Percentiles rank a stretch among this genome's conserved stretches.
Conservation (phyloP, 1,140 invertebrate species). For the Bradysia coprophila region DNA sequence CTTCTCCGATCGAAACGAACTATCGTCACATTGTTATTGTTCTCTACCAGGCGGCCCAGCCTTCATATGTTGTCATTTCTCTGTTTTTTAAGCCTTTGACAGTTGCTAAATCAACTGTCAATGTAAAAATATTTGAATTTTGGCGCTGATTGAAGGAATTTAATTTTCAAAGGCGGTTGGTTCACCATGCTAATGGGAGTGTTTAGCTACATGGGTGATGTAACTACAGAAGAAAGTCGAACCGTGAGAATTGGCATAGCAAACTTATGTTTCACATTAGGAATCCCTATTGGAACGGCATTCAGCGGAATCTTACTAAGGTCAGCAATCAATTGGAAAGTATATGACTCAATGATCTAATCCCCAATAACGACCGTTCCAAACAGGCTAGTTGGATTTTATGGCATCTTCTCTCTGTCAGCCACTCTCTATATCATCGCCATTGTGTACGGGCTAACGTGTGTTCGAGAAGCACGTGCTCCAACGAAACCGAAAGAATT, state of each 20-base stretch:
- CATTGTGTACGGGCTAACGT: conserved; percentile 42
- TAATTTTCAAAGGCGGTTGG: conserved; percentile 59
- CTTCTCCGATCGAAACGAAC: too few species aligned
- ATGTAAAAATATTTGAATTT: not conserved
- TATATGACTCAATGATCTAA: not conserved
- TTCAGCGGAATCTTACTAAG: conserved; percentile 47
- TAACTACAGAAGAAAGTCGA: conserved; percentile 58
- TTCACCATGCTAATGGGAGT: conserved; percentile 78
- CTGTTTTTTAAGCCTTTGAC: too few species aligned
- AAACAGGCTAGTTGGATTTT: conserved; percentile 51
- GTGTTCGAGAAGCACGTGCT: conserved; percentile 11
- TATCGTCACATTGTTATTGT: too few species aligned
- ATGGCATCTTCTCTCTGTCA: conserved; percentile 57
- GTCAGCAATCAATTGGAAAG: too few species aligned
- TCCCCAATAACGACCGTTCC: too few species aligned
- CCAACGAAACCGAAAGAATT: conserved; percentile 13
- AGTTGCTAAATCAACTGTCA: too few species aligned
- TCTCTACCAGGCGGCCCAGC: too few species aligned
- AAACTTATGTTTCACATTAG: conserved; percentile 62
- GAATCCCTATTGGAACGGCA: conserved; percentile 59
- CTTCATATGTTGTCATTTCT: too few species aligned
- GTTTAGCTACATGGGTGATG: conserved; percentile 76
- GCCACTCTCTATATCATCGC: conserved; percentile 51
- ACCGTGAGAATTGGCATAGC: conserved; percentile 68
- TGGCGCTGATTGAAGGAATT: not conserved